These are phyloP conservation scores for Eidolon helvum DNA, from an alignment of 2,113 vertebrate genomes.

Conservation along the genomic window DNA sequence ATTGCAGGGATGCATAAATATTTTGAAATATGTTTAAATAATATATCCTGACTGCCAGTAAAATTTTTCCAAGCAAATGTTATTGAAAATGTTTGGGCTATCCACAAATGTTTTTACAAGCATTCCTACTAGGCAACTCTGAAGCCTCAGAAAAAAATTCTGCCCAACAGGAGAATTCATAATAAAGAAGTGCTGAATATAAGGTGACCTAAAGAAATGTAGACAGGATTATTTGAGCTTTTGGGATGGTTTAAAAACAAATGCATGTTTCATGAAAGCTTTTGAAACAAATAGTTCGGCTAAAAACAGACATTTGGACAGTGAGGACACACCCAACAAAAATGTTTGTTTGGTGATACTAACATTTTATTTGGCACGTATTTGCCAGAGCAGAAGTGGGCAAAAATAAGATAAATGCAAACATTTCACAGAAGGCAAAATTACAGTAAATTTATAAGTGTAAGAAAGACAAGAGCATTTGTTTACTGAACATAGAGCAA, in stretches of 20 bases:
- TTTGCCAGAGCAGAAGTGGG: conserved; percentile 44
- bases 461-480: conserved; percentile 51
- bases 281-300: conserved; percentile 62
- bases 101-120: conserved; percentile 75
- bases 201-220: conserved; percentile 59
- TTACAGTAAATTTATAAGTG: conserved; percentile 51
- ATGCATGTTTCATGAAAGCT: conserved; percentile 56
- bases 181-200: conserved; percentile 52
- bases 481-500: conserved; percentile 50
- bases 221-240: conserved; percentile 48
- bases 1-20: conserved; percentile 76
- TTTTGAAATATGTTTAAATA: conserved; percentile 80
- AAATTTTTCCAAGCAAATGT: conserved; percentile 78
- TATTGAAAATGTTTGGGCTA: conserved; percentile 79
- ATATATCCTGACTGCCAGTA: conserved; percentile 74
- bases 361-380: conserved; percentile 60
- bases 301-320: conserved; percentile 63
- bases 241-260: conserved; percentile 52
- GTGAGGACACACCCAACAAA: conserved; percentile 60
- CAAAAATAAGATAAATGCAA: conserved; percentile 67
- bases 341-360: conserved; percentile 69
- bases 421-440: conserved; percentile 63
- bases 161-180: conserved; percentile 49
- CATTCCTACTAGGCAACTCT: conserved; percentile 71
- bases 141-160: conserved; percentile 62